Conservation (phyloP, 2,888 invertebrate species). For the Thecocarcelia acutangulata region DNA sequence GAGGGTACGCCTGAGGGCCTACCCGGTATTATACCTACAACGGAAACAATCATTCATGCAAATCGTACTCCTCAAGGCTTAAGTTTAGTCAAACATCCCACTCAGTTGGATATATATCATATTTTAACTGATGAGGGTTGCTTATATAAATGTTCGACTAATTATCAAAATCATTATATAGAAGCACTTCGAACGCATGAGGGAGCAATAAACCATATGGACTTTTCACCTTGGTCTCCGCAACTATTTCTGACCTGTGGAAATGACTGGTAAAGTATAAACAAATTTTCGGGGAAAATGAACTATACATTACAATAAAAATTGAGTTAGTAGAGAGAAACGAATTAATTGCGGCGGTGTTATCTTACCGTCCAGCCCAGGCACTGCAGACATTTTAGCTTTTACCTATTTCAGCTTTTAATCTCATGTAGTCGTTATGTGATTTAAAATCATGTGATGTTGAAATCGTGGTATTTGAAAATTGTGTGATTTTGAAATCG, state of each 20-base stretch:
- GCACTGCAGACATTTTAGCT: too few species aligned
- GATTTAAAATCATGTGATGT: too few species aligned
- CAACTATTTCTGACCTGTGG: slow-evolving; percentile 88
- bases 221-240: slow-evolving; percentile 88
- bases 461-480: too few species aligned
- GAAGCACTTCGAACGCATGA: slow-evolving; percentile 88
- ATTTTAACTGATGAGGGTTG: slow-evolving; percentile 94
- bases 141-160: slow-evolving; percentile 90
- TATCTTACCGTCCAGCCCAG: too few species aligned
- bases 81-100: slow-evolving; percentile 85
- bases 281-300: not conserved
- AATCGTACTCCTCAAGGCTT: slow-evolving; percentile 85
- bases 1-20: slow-evolving; percentile 86
- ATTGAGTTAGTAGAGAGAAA: too few species aligned
- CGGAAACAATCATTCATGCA: slow-evolving; percentile 79
- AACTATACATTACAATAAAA: too few species aligned
- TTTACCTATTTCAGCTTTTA: too few species aligned
- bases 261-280: slow-evolving; percentile 85
- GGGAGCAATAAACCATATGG: slow-evolving; percentile 88
- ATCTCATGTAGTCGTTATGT: too few species aligned
- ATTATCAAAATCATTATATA: slow-evolving; percentile 89
- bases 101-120: slow-evolving; percentile 85
- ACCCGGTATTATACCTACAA: slow-evolving; percentile 16
- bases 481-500: too few species aligned
- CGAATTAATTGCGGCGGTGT: too few species aligned